phyloP scores from a whole-genome alignment of 2,888 invertebrate genomes.

The Pseudococcus viburni region DNA sequence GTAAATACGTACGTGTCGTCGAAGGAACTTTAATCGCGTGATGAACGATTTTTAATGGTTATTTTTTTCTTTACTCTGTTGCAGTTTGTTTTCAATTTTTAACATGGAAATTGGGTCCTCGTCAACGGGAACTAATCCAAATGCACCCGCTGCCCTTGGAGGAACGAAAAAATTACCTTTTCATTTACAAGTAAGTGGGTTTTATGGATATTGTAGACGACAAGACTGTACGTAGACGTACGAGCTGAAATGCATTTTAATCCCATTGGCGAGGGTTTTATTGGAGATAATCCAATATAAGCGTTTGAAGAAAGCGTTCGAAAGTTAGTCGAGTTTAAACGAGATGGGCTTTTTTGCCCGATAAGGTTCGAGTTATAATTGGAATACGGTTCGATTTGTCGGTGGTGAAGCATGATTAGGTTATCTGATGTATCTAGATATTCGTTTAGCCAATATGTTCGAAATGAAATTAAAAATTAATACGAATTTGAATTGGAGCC shows the following conservation, averaged over 20 bases:
- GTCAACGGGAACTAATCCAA: slow-evolving; percentile 7
- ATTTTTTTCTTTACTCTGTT: background rate
- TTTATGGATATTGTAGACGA: slow-evolving; percentile 22
- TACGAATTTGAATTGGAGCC: too few species aligned
- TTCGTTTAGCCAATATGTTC: too few species aligned
- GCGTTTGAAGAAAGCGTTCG: background rate
- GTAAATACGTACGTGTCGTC: background rate
- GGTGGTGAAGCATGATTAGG: too few species aligned
- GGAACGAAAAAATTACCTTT: slow-evolving; percentile 93
- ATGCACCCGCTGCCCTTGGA: slow-evolving; percentile 29
- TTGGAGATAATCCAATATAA: slow-evolving; percentile 16
- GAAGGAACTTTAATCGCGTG: background rate
- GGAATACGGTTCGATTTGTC: too few species aligned
- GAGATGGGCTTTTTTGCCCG: background rate
- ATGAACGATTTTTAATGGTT: background rate
- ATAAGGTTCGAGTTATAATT: background rate
- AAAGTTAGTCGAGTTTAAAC: background rate
- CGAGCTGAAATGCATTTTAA: background rate
- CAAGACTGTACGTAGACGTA: background rate
- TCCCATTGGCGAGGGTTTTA: background rate
- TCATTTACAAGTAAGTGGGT: slow-evolving; percentile 85
- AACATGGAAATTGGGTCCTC: slow-evolving; percentile 40
- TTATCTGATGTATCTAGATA: too few species aligned
- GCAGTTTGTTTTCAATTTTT: slow-evolving; percentile 26
- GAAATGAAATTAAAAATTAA: too few species aligned